Percentiles rank a stretch among this genome's conserved stretches.
These are phyloP conservation scores for Epinephelus cyanopodus DNA, from an alignment of 2,113 vertebrate species.

Conservation along the genomic window DNA sequence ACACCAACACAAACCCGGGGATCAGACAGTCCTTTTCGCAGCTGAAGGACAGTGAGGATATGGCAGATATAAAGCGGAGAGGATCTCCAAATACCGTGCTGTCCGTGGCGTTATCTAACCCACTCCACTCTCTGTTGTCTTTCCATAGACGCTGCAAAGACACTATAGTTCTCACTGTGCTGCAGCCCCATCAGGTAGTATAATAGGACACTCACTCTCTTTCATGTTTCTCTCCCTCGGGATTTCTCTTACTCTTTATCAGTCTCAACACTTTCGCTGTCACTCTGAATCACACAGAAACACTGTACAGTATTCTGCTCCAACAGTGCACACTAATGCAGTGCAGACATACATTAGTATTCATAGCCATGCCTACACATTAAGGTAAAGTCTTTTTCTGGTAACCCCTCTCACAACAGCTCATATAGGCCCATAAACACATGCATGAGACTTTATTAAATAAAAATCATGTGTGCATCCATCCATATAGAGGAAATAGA, in stretches of 20 bases:
- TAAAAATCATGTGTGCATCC: slow-evolving; percentile 36
- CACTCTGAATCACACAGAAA: slow-evolving; percentile 44
- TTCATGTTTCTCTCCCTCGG: slow-evolving; percentile 51
- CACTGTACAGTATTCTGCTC: slow-evolving; percentile 12
- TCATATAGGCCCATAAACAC: slow-evolving; percentile 42
- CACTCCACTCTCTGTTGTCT: slow-evolving; percentile 78
- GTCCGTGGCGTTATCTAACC: slow-evolving; percentile 70
- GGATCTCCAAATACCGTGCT: slow-evolving; percentile 58
- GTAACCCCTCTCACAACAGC: slow-evolving; percentile 28
- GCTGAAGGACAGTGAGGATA: slow-evolving; percentile 64
- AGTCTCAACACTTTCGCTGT: slow-evolving; percentile 32
- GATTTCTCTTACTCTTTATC: slow-evolving; percentile 45
- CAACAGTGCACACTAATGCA: slow-evolving; percentile 26
- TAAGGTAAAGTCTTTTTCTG: slow-evolving; percentile 53
- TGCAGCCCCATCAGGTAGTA: slow-evolving; percentile 96
- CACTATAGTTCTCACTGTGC: slow-evolving; percentile 94
- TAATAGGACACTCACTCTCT: slow-evolving; percentile 54
- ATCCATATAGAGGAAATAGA: slow-evolving; percentile 42
- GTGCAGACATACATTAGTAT: slow-evolving; percentile 41
- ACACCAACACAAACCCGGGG: slow-evolving; percentile 63
- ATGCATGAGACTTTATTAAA: slow-evolving; percentile 38
- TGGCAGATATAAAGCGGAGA: slow-evolving; percentile 61
- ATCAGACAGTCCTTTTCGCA: slow-evolving; percentile 69
- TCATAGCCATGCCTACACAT: slow-evolving; percentile 22
- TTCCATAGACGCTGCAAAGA: slow-evolving; percentile 92